A percentile compares a stretch with the other conserved stretches of the same genome.
These are phyloP conservation scores for Synanthedon myopaeformis DNA, from an alignment of 2,888 invertebrate genomes.

Conservation along the genomic window DNA sequence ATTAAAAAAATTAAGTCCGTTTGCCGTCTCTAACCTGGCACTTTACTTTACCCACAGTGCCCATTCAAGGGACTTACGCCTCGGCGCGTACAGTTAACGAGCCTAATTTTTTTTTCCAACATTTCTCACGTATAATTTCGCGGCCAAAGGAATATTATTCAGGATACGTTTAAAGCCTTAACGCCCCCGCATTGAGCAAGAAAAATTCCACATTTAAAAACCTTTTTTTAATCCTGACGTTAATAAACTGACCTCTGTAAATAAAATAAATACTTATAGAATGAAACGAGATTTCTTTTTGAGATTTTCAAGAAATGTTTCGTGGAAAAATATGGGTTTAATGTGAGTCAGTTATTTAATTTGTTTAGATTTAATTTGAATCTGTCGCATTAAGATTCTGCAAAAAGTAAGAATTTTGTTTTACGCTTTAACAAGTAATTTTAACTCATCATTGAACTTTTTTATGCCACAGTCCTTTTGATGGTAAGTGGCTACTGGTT, in stretches of 20 bases:
- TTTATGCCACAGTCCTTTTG: too few relatives aligned
- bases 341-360: too few relatives aligned
- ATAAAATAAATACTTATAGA: too few relatives aligned
- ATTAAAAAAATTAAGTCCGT: background rate
- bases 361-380: too few relatives aligned
- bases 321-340: too few relatives aligned
- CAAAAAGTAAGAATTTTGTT: too few relatives aligned
- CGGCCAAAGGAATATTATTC: background rate
- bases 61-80: constrained; percentile 38
- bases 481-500: too few relatives aligned
- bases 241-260: background rate
- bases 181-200: too few relatives aligned
- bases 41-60: constrained; percentile 13
- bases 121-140: constrained; percentile 18
- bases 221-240: background rate
- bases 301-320: too few relatives aligned
- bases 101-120: constrained; percentile 32
- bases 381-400: too few relatives aligned
- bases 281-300: background rate
- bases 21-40: background rate
- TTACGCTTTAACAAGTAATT: too few relatives aligned
- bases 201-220: background rate
- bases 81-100: constrained; percentile 52
- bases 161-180: background rate
- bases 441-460: too few relatives aligned